Conservation (phyloP, 2,113 vertebrate species). For the Salvelinus namaycush region DNA sequence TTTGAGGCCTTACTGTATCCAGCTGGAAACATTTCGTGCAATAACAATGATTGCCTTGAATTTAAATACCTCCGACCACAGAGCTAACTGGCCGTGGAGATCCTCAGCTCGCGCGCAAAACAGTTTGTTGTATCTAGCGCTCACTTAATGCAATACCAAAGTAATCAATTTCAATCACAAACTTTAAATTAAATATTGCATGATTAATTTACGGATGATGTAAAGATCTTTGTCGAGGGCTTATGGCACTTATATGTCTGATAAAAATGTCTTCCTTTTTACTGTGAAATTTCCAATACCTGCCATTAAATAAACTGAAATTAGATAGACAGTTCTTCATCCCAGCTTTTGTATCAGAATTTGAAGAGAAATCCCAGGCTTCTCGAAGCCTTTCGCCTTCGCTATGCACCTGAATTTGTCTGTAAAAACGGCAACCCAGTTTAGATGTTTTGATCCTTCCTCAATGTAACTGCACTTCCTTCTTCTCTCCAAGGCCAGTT, state of each 20-base stretch:
- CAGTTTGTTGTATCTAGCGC: not conserved
- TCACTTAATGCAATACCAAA: constrained; percentile 3
- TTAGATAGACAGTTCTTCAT: constrained; percentile 53
- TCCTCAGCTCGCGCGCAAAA: constrained; percentile 11
- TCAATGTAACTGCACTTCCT: not conserved
- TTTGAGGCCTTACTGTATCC: not conserved
- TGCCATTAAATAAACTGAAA: constrained; percentile 60
- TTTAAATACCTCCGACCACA: not conserved
- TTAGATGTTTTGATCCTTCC: constrained; percentile 3
- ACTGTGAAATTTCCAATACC: constrained; percentile 67
- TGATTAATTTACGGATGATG: constrained; percentile 38
- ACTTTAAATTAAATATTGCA: not conserved
- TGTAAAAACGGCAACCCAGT: not conserved
- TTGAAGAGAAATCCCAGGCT: constrained; percentile 39
- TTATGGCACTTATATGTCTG: constrained; percentile 53
- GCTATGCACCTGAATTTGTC: constrained; percentile 2
- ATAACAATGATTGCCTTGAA: not conserved
- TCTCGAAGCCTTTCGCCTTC: constrained; percentile 35
- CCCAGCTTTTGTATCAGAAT: constrained; percentile 51
- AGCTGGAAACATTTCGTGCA: not conserved
- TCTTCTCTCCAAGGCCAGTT: constrained; percentile 1
- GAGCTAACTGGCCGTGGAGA: not conserved
- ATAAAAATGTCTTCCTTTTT: constrained; percentile 66
- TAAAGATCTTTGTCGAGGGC: constrained; percentile 43
- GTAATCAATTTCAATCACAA: not conserved